Evolutionary conservation across 1,140 invertebrate species (phyloP).

Genomic region (Contarinia nasturtii): DNA sequence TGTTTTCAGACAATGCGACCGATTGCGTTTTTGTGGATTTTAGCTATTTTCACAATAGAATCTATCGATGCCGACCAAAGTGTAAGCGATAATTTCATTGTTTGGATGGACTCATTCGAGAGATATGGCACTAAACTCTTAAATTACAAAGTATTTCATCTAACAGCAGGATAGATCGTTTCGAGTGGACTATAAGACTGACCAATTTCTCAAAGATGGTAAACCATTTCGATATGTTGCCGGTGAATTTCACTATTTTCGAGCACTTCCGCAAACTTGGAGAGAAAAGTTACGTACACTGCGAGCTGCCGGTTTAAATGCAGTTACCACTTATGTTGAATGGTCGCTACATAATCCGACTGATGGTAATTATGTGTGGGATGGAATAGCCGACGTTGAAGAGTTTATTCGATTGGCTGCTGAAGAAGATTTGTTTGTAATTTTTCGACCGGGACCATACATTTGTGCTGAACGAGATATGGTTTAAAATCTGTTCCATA

Average conservation of each 20-base stretch:
- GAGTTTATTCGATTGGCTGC: slow-evolving; percentile 46
- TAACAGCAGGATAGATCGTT: slow-evolving; percentile 8
- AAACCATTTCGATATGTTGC: slow-evolving; percentile 58
- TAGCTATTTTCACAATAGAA: too few relatives aligned
- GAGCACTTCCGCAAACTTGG: slow-evolving; percentile 63
- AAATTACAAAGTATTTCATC: too few relatives aligned
- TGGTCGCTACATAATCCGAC: slow-evolving; percentile 78
- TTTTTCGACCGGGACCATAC: slow-evolving; percentile 63
- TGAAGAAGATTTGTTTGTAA: slow-evolving; percentile 47
- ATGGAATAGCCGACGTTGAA: slow-evolving; percentile 35
- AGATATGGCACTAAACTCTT: too few relatives aligned
- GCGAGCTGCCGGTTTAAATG: slow-evolving; percentile 67
- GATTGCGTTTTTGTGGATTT: too few relatives aligned
- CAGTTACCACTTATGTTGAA: slow-evolving; percentile 77
- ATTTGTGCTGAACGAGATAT: slow-evolving; percentile 53
- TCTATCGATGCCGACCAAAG: too few relatives aligned
- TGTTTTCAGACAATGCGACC: too few relatives aligned
- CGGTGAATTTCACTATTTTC: slow-evolving; percentile 79
- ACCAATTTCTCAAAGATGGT: slow-evolving; percentile 65
- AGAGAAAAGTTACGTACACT: slow-evolving; percentile 59
- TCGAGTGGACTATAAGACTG: slow-evolving; percentile 41
- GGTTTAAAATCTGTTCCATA: slow-evolving; percentile 2
- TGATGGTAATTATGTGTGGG: slow-evolving; percentile 45
- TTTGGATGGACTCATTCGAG: too few relatives aligned
- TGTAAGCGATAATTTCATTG: too few relatives aligned